phyloP scores from a whole-genome alignment of 2,888 invertebrate genomes.

The Troides oblongomaculatus region DNA sequence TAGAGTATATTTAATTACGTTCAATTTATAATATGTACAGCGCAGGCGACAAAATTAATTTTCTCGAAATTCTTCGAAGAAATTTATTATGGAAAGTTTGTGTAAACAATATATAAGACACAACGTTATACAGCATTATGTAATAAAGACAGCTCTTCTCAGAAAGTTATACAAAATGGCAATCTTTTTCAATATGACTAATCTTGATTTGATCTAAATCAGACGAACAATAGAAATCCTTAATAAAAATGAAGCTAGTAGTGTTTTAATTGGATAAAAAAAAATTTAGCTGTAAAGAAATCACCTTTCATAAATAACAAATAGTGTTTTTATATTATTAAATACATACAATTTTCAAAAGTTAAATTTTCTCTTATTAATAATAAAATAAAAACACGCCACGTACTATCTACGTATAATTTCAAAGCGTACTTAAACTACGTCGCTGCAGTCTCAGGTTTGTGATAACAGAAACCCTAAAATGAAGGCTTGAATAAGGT shows the following conservation, averaged over 20 bases:
- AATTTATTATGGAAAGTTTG: constrained; percentile 29
- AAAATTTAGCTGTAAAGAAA: too few relatives aligned
- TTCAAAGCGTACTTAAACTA: constrained; percentile 30
- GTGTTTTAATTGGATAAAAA: too few relatives aligned
- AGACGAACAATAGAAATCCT: background rate
- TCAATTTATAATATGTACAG: constrained; percentile 15
- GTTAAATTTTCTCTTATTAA: background rate
- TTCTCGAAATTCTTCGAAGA: constrained; percentile 20
- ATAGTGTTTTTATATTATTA: too few relatives aligned
- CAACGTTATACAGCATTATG: background rate
- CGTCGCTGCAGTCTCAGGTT: constrained; percentile 36
- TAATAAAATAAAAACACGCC: background rate
- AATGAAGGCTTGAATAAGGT: constrained; percentile 56
- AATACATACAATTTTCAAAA: too few relatives aligned
- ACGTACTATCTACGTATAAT: constrained; percentile 28
- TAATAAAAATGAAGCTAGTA: too few relatives aligned
- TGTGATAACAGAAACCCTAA: constrained; percentile 42
- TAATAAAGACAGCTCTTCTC: background rate
- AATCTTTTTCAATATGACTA: background rate
- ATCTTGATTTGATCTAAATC: too few relatives aligned
- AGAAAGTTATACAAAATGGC: background rate
- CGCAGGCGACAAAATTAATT: constrained; percentile 23
- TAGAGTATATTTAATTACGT: constrained; percentile 41
- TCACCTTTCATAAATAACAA: too few relatives aligned
- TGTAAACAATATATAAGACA: background rate